phyloP scores from a whole-genome alignment of 37 sponge, comb jelly and placozoan genomes.

The Ianthella basta region DNA sequence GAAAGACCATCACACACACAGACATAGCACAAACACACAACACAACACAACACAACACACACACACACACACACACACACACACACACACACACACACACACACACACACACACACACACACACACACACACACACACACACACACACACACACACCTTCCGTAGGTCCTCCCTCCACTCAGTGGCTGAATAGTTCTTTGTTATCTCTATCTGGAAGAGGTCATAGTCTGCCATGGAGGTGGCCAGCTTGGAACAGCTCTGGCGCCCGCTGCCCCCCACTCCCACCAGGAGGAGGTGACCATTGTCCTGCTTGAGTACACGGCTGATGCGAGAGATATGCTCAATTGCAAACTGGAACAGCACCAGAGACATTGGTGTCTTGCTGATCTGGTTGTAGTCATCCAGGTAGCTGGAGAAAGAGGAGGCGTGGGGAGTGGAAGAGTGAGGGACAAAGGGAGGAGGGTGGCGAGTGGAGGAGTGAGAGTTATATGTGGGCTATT shows the following conservation, averaged over 20 bases:
- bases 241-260: constrained; percentile 95
- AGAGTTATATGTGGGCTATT: not conserved
- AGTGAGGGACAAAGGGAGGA: not conserved
- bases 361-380: constrained; percentile 97
- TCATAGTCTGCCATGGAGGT: constrained; percentile 95
- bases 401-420: constrained; percentile 77
- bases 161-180: constrained; percentile 98
- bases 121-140: constrained; percentile 31
- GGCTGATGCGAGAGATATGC: constrained; percentile 92
- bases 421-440: not conserved
- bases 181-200: constrained; percentile 85
- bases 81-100: constrained; percentile 35
- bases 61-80: constrained; percentile 2
- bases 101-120: constrained; percentile 1
- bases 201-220: constrained; percentile 96
- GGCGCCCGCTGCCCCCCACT: constrained; percentile 96
- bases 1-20: not conserved
- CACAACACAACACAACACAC: not conserved
- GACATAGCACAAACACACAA: not conserved
- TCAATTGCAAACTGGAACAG: constrained; percentile 98
- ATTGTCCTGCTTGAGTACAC: constrained; percentile 95
- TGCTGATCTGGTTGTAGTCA: constrained; percentile 98
- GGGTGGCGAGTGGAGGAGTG: not conserved
- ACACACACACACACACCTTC: constrained; percentile 42
- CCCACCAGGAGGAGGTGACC: constrained; percentile 95